Conservation (phyloP, 2,888 invertebrate species). For the Erpobdella octoculata region DNA sequence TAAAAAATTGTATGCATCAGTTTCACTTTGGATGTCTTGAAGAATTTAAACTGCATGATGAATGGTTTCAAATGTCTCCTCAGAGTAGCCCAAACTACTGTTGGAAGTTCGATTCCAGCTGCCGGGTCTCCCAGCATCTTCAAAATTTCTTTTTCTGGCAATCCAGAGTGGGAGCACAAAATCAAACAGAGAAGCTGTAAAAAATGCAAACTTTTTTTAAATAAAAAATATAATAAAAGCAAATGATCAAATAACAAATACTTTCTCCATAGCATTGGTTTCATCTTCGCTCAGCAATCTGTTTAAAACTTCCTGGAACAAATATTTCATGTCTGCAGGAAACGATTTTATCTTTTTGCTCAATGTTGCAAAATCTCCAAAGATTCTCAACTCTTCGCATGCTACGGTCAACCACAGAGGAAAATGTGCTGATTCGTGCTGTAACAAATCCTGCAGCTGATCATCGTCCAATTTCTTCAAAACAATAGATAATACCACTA, state of each 20-base stretch:
- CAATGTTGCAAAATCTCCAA: conserved; percentile 45
- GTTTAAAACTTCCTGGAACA: conserved; percentile 40
- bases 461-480: conserved; percentile 42
- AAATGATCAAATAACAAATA: conserved; percentile 6
- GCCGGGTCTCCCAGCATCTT: conserved; percentile 41
- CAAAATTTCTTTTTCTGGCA: conserved; percentile 40
- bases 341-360: conserved; percentile 41
- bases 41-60: not conserved
- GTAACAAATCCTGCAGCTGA: conserved; percentile 41
- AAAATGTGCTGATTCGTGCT: conserved; percentile 40
- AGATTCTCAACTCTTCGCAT: conserved; percentile 46
- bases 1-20: conserved; percentile 24
- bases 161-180: conserved; percentile 38
- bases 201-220: too few relatives aligned
- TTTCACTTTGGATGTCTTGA: conserved; percentile 11
- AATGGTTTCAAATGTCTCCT: conserved; percentile 42
- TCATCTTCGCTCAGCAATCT: conserved; percentile 44
- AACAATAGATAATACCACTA: too few relatives aligned
- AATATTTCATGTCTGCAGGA: conserved; percentile 41
- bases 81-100: conserved; percentile 41
- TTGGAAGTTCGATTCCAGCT: conserved; percentile 38
- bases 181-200: conserved; percentile 38
- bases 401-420: conserved; percentile 46
- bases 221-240: not conserved
- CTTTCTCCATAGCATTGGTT: conserved; percentile 42